phyloP scores from a whole-genome alignment of 2,113 vertebrate species.

The Corythornis vintsioides region DNA sequence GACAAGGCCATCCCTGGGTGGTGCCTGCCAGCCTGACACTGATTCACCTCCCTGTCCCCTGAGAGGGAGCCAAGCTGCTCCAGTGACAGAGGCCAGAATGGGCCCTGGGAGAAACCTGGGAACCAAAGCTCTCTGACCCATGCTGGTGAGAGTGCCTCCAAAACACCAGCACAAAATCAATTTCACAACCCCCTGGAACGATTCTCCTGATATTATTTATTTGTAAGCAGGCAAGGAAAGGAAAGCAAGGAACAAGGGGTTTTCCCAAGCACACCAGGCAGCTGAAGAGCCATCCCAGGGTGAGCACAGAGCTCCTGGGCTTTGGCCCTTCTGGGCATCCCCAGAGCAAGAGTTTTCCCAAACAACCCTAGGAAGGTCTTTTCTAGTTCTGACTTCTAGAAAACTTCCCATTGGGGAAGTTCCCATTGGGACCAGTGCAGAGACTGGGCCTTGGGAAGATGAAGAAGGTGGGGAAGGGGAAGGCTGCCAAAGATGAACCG shows the following conservation, averaged over 20 bases:
- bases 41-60: not conserved
- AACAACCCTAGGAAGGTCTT: rapidly evolving
- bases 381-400: constrained; percentile 6
- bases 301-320: not conserved
- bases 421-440: not conserved
- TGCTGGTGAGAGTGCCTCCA: not conserved
- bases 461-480: constrained; percentile 30
- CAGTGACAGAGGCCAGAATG: not conserved
- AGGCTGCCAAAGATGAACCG: not conserved
- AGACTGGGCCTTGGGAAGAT: not conserved
- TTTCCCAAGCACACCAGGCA: not conserved
- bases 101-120: not conserved
- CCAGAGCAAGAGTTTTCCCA: not conserved
- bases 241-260: not conserved
- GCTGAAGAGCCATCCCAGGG: not conserved
- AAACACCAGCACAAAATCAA: not conserved
- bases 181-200: not conserved
- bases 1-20: not conserved
- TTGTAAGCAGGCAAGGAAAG: not conserved
- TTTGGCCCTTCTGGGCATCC: not conserved
- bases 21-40: not conserved
- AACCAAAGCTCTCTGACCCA: not conserved
- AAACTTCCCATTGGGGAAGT: constrained; percentile 13
- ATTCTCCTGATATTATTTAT: not conserved
- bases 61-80: not conserved